Evolutionary conservation across 1,140 invertebrate genomes (phyloP).

Genomic region (Daktulosphaira vitifoliae): DNA sequence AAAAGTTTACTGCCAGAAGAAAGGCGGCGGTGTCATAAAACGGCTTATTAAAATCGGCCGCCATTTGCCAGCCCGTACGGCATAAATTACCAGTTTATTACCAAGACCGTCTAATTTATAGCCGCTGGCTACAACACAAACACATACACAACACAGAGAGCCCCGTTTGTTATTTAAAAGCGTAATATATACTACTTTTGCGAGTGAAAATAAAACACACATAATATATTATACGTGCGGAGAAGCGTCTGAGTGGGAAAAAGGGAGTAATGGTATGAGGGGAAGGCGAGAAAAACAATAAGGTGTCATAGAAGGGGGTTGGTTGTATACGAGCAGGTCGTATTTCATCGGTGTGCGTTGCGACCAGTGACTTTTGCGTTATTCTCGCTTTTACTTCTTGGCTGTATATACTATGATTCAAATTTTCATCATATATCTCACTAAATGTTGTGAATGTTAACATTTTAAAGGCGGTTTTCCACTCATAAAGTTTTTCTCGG

Average conservation of each 20-base stretch:
- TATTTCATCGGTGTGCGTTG: neutral
- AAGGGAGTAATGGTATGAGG: no score
- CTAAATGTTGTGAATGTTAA: no score
- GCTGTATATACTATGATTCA: no score
- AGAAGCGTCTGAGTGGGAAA: no score
- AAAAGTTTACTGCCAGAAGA: conserved; percentile 27
- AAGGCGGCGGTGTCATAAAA: conserved; percentile 30
- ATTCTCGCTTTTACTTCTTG: no score
- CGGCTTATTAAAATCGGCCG: conserved; percentile 33
- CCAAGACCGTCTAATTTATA: conserved; percentile 19
- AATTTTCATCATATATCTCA: no score
- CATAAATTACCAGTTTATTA: conserved; percentile 33
- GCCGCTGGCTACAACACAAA: neutral
- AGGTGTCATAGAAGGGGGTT: no score
- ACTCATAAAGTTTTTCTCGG: no score
- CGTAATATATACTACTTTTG: conserved; percentile 20
- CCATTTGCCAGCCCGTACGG: conserved; percentile 13
- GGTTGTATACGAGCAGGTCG: no score
- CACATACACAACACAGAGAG: neutral
- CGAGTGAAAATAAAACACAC: neutral
- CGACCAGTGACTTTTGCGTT: neutral
- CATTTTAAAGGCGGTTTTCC: no score
- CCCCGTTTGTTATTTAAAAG: conserved; percentile 24
- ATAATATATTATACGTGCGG: no score
- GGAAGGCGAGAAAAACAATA: no score